Percentiles rank a stretch among this genome's conserved stretches.
Evolutionary conservation across 2,888 invertebrate species (phyloP).

Genomic region (Lamproptera curius): DNA sequence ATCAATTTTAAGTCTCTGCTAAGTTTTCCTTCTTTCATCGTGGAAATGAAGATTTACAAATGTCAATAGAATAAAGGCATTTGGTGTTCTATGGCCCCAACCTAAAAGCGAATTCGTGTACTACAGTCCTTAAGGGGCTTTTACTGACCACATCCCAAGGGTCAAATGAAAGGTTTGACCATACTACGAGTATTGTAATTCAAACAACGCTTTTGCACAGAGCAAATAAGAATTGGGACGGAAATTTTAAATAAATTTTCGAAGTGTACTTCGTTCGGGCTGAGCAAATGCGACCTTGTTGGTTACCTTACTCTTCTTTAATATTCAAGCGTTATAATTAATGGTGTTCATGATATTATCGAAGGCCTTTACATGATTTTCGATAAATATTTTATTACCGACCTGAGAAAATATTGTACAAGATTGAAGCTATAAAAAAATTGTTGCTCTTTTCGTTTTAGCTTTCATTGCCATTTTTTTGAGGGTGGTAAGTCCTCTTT

Average conservation of each 20-base stretch:
- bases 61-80: conserved; percentile 18
- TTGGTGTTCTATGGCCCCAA: conserved; percentile 39
- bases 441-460: too few species aligned
- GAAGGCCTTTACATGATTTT: too few species aligned
- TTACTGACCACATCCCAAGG: conserved; percentile 64
- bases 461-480: too few species aligned
- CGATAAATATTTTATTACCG: too few species aligned
- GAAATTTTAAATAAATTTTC: conserved; percentile 10
- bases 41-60: conserved; percentile 13
- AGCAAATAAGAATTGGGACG: conserved; percentile 12
- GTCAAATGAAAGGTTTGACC: conserved; percentile 69
- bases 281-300: not conserved
- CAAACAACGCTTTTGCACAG: conserved; percentile 43
- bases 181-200: conserved; percentile 31
- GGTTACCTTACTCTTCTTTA: not conserved
- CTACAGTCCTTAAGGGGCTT: conserved; percentile 58
- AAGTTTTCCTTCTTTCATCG: too few species aligned
- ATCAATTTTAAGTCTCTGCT: too few species aligned
- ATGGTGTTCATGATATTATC: too few species aligned
- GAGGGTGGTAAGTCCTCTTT: too few species aligned
- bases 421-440: too few species aligned
- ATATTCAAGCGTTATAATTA: too few species aligned
- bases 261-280: not conserved
- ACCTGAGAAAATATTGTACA: too few species aligned
- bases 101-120: conserved; percentile 70